Conservation (phyloP, 1,140 invertebrate genomes). For the Asobara japonica region DNA sequence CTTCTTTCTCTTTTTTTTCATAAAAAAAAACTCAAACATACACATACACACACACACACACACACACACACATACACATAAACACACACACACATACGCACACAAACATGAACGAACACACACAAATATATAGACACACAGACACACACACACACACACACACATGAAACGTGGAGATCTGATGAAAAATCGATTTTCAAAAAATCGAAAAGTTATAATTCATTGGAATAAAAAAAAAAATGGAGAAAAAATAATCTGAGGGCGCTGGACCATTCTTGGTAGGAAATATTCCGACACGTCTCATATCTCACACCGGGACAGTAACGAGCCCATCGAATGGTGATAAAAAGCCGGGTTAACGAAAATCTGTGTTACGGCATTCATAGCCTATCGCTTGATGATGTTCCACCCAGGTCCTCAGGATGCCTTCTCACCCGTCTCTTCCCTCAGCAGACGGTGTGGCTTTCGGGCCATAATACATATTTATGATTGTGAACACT, state of each 20-base stretch:
- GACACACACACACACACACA: too few species aligned
- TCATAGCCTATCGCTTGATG: neutral
- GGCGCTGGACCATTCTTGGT: neutral
- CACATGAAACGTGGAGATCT: too few species aligned
- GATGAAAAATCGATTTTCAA: too few species aligned
- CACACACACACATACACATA: too few species aligned
- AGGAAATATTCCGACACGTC: neutral
- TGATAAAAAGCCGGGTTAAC: neutral
- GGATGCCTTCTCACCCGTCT: neutral
- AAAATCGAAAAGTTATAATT: too few species aligned
- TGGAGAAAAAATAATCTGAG: neutral
- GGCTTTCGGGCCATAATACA: neutral
- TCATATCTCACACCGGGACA: neutral
- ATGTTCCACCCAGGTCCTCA: neutral
- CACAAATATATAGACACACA: too few species aligned
- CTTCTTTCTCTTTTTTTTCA: too few species aligned
- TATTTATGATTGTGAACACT: conserved; percentile 22
- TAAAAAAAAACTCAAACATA: too few species aligned
- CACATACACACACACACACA: too few species aligned
- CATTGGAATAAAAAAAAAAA: neutral
- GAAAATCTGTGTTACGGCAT: neutral
- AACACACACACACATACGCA: too few species aligned
- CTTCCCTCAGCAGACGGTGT: neutral
- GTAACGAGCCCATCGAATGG: neutral
- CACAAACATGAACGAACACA: too few species aligned